Conservation (phyloP, 2,797 vertebrate genomes). For the Falco cherrug region DNA sequence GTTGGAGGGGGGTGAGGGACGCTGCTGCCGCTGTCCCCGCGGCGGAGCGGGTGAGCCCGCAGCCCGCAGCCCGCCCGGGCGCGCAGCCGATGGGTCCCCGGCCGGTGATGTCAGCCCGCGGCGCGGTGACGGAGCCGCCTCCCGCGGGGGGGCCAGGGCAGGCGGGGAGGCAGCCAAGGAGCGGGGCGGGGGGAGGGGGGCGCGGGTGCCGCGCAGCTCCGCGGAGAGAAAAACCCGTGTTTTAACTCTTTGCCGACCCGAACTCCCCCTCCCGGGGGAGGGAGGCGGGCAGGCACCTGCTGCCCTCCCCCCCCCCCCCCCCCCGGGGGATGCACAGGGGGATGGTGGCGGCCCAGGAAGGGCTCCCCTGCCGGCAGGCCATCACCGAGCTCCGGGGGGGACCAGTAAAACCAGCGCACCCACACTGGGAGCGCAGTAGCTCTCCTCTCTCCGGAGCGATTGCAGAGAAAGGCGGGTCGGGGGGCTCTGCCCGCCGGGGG, state of each 20-base stretch:
- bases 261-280: background rate
- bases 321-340: background rate
- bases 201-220: background rate
- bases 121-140: conserved; percentile 58
- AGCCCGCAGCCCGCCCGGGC: too few relatives aligned
- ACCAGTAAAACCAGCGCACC: background rate
- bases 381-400: background rate
- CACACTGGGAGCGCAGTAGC: background rate
- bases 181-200: background rate
- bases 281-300: background rate
- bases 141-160: conserved; percentile 46
- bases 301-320: too few relatives aligned
- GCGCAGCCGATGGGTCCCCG: too few relatives aligned
- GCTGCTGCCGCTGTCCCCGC: too few relatives aligned
- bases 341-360: background rate
- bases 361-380: background rate
- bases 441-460: too few relatives aligned
- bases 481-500: fast-evolving
- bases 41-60: too few relatives aligned
- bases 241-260: background rate
- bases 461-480: fast-evolving
- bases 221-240: background rate
- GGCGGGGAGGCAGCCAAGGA: conserved; percentile 30
- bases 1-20: background rate
- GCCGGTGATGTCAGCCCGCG: too few relatives aligned